phyloP scores from a whole-genome alignment of 2,113 vertebrate species.

The Ellobius talpinus region DNA sequence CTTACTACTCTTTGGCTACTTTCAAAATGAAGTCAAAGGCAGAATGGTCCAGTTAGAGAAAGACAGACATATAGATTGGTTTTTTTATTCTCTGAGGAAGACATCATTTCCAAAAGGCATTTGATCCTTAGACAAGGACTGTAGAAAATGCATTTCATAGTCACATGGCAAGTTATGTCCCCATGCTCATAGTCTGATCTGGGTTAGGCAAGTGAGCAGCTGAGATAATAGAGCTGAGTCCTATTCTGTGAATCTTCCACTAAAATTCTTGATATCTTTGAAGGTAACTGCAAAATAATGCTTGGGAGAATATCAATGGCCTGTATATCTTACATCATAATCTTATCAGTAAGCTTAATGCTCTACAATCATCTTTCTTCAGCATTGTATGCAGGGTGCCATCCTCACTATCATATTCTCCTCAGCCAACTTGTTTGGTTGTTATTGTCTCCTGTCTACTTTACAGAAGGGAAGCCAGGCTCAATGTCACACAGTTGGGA shows the following conservation, averaged over 20 bases:
- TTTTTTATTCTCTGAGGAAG: constrained; percentile 27
- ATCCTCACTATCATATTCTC: background rate
- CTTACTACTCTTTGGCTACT: background rate
- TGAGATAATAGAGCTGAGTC: background rate
- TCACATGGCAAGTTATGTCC: background rate
- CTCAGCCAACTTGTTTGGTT: background rate
- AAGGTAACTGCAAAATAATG: background rate
- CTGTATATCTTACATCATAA: background rate
- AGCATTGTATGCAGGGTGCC: background rate
- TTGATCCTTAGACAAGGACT: background rate
- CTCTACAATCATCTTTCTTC: background rate
- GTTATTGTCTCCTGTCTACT: background rate
- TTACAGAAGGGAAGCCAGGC: background rate
- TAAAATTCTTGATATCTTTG: background rate
- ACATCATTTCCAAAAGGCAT: background rate
- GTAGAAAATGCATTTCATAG: background rate
- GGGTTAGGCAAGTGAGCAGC: background rate
- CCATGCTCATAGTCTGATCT: background rate
- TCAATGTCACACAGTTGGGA: background rate
- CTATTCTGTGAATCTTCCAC: background rate
- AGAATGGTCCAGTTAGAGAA: background rate
- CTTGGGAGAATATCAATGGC: background rate
- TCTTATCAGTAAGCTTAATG: background rate
- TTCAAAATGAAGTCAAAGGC: background rate
- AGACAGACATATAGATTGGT: background rate